Base-by-base conservation (phyloP, 2,113 vertebrate species). In the Ivindomyrus marchei region DNA sequence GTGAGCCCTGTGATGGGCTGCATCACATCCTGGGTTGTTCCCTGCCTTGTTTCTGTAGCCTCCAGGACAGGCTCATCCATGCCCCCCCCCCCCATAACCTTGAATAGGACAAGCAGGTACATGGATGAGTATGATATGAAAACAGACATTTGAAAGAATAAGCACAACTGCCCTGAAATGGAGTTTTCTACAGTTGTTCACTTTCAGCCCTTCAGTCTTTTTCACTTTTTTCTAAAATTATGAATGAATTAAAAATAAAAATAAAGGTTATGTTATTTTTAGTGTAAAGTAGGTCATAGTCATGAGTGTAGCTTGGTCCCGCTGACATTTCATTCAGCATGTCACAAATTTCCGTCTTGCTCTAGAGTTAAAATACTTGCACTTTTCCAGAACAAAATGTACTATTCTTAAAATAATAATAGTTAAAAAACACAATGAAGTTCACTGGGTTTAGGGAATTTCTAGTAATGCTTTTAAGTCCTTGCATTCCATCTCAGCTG, bases 131-230 rank as follows among this genome's bases (percentile, higher is more conserved):
- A 7, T 70, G 62, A 70, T 27, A 66, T 70, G 10, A 31, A 70
- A 70, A 4, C 84, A n/a, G 9, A 27, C 45, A 15, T 86, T 42
- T 49, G 24, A 86, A n/a, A 13, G 93, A 94, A 89, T 92, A 92
- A 93, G 93, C 92, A 90, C 90, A 92, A 19, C 17, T 77, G 70
- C 39, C 70, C 27, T 42, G 74, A 80, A 80, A 39, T 3, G 13
- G 70, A 90, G 92, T 91, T 91, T 92, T 91, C 86, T 27, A 58
- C 19, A 9, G 21, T 10, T 42, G 49, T 85, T 86, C 8, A 3
- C 46, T 90, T 50, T n/a, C 24, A 85, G 4, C n/a, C 10, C 49
- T 62, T 58, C n/a, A 45, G 21, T 27, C 85, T 58, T 4, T 47
- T 19, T 86, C 88, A 87, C 36, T 31, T 80, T 83, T 88, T 90